Base-by-base conservation (phyloP, 2,888 invertebrate genomes). In the Heliconius ethilla region DNA sequence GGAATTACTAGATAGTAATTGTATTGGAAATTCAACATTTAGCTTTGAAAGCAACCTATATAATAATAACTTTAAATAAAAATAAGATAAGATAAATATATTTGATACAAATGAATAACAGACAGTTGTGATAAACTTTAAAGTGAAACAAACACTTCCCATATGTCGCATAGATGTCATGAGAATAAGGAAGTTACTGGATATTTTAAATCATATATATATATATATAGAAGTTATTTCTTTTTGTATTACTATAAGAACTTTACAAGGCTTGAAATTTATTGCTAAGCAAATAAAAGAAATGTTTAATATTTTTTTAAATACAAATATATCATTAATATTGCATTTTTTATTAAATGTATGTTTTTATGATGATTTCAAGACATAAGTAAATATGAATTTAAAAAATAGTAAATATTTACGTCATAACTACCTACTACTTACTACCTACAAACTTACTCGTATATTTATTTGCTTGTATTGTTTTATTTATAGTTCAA, bases 1-100 rank as follows among this genome's bases (percentile, higher is more conserved):
- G 82, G 83, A 82, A 84, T 85, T 85, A 82, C 78, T 77, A 67
- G 29, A 78, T 70, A 76, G 69, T 65, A 66, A 78, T 78, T 69
- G 33, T 77, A 80, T 77, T 77, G 63, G 59, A 78, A 73, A 78
- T 72, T 27, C 25, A 37, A 27, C 63, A 27, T 62, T 63, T 4
- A 63, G 25, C 37, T 27, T 27, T 27, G 18, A 18, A 63, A 63
- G 15, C 63, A 27, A 13, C 18, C 1, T 55, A 3, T 13, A 29
- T 59, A 18, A 51, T 51, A 51, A 33, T 33, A 33, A 33, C 7
- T 33, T 33, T 51, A 2, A 18, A 55, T 55, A 3, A 70, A 51
- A 51, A 22, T 51, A 51, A 51, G 7, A 51, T 51, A 51, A 51
- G 22, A 51, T 3, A 18, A 18, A 7, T 51, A 51, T 9, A 51